Percentiles rank a stretch among this genome's conserved stretches.
Conservation (phyloP, 2,797 vertebrate genomes). For the Carcharodon carcharias region DNA sequence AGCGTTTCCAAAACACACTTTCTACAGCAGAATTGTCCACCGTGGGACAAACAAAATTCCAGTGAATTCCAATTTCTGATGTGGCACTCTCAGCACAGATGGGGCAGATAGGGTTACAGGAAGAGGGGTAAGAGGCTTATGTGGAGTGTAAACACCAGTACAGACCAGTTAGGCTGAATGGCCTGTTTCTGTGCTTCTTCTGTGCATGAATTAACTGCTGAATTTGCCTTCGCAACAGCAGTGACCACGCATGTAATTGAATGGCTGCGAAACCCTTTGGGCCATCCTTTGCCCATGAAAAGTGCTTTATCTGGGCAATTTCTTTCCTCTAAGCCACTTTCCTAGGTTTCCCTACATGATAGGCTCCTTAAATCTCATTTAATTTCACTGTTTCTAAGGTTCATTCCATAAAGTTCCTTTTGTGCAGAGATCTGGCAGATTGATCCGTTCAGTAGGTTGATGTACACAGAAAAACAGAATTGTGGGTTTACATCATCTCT, state of each 20-base stretch:
- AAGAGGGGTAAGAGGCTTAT: background rate
- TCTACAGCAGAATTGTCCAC: background rate
- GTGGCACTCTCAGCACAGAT: background rate
- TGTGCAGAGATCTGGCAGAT: background rate
- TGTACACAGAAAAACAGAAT: background rate
- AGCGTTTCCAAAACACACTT: background rate
- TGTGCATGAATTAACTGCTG: background rate
- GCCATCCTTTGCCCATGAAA: background rate
- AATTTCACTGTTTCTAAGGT: background rate
- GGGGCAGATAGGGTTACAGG: background rate
- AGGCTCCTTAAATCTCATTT: slow-evolving; percentile 23
- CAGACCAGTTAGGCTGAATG: background rate
- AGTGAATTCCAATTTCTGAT: background rate
- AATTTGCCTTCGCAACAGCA: background rate
- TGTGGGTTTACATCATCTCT: background rate
- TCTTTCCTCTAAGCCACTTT: background rate
- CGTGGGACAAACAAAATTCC: background rate
- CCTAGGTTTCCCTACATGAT: background rate
- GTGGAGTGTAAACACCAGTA: background rate
- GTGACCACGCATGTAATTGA: background rate
- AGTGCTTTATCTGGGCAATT: background rate
- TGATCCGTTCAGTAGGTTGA: background rate
- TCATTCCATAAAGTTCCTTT: background rate
- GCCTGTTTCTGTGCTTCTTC: background rate
- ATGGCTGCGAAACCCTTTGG: too few species aligned